A percentile compares a stretch with the other conserved stretches of the same genome.
Evolutionary conservation across 1,140 invertebrate species (phyloP).

Genomic region (Formica selysi): DNA sequence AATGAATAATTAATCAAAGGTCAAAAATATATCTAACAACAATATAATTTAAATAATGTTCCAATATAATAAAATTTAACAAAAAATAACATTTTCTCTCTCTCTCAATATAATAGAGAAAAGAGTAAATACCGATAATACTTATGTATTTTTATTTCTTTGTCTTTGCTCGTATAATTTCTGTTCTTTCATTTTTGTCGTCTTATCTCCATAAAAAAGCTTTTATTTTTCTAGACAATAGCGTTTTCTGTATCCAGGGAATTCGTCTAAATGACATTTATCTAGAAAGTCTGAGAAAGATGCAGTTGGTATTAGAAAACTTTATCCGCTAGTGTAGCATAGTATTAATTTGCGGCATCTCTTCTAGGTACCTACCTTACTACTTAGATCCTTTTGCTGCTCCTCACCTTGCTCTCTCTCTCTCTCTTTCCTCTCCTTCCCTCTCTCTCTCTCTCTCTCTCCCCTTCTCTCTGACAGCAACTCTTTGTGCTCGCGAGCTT

Average conservation of each 20-base stretch:
- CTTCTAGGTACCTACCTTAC: neutral
- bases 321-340: neutral
- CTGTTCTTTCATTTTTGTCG: slow-evolving; percentile 2
- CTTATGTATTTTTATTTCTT: slow-evolving; percentile 15
- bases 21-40: neutral
- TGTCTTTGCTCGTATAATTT: neutral
- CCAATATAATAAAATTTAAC: neutral
- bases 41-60: neutral
- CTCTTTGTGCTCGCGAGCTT: slow-evolving; percentile 58
- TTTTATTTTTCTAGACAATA: neutral
- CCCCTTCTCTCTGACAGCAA: neutral
- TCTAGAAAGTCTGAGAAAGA: slow-evolving; percentile 15
- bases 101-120: too few relatives aligned
- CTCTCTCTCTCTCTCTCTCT: neutral
- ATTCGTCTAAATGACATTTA: slow-evolving; percentile 29
- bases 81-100: neutral
- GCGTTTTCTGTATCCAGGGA: neutral
- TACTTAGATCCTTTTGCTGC: slow-evolving; percentile 14
- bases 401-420: neutral
- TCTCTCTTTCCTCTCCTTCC: too few relatives aligned
- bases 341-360: slow-evolving; percentile 45
- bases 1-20: slow-evolving; percentile 20
- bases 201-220: slow-evolving; percentile 2
- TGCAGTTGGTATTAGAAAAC: slow-evolving; percentile 9
- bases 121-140: neutral